Base-by-base conservation (phyloP, 2,888 invertebrate species). In the Oscheius sp. region DNA sequence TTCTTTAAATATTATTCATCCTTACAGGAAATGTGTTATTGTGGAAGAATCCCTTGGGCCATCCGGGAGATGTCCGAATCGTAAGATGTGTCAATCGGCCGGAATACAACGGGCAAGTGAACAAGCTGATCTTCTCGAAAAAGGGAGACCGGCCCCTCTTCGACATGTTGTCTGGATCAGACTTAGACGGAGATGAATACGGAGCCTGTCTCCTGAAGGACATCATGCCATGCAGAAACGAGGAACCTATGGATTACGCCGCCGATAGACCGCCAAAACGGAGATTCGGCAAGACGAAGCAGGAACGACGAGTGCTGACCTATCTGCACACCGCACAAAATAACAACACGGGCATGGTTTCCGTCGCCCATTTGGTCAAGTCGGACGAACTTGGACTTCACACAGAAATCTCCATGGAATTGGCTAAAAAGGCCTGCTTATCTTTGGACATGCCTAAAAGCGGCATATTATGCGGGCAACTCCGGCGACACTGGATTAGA, bases 131-230 rank as follows among this genome's bases (percentile, higher is more conserved):
- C 18, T 41, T 61, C 45, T 61, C 61, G n/a, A 23, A 18, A 1
- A 61, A 61, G 13, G 61, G 61, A 9, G 18, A 18, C 43, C 61
- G 61, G 9, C 61, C 61, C 1, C 3, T 61, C 21, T n/a, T 43
- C 21, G 61, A 61, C 21, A 61, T 61, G 61, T 6, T 61, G 43
- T 61, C 61, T 2, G 61, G 61, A 2, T 61, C 61, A 6, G 61
- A 61, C 21, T 18, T 21, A 35, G 61, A 61, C 13, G 61, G 61
- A 45, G 61, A 61, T 21, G 43, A 43, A 18, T 41, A 21, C 61
- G 45, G n/a, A 35, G 18, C 41, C 23, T 23, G 6, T 6, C n/a
- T 21, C 12, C 9, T 43, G 5, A 3, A 41, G 21, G 61, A 35
- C 13, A 35, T 61, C 43, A 18, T 61, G 21, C 61, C 61, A 12